Evolutionary conservation across 2,888 invertebrate genomes (phyloP).

Genomic region (Nemoura dubitans): DNA sequence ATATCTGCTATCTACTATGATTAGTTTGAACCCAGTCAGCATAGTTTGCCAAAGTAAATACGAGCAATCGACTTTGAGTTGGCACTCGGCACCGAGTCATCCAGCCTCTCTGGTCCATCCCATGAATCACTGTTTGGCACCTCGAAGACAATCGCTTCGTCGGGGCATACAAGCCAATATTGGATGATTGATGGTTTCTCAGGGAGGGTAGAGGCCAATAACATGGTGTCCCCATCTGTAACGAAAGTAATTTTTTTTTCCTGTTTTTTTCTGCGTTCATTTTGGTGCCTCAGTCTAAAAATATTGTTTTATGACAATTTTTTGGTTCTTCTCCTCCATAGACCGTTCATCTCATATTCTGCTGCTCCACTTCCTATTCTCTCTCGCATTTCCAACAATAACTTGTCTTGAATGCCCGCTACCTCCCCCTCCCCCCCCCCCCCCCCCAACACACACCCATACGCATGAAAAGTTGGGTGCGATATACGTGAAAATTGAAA

Average conservation of each 20-base stretch:
- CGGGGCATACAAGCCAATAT: background rate
- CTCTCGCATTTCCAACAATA: too few species aligned
- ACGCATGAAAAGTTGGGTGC: too few species aligned
- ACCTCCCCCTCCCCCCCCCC: too few species aligned
- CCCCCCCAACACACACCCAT: too few species aligned
- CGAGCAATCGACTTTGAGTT: background rate
- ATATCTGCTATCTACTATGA: background rate
- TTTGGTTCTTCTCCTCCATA: background rate
- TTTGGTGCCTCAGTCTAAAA: background rate
- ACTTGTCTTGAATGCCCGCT: too few species aligned
- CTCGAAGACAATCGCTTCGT: background rate
- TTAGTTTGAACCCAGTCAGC: background rate
- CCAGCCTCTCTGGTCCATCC: background rate
- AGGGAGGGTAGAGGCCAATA: background rate
- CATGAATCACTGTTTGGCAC: constrained; percentile 4
- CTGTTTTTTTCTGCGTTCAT: background rate
- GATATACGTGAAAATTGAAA: too few species aligned
- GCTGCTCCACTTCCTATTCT: background rate
- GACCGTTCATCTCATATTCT: background rate
- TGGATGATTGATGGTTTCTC: background rate
- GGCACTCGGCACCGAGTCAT: background rate
- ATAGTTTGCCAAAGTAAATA: background rate
- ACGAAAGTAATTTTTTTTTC: background rate
- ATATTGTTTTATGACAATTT: background rate
- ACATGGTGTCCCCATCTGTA: background rate